Conservation (phyloP, 2,888 invertebrate species). For the Ptychoptera contaminata region DNA sequence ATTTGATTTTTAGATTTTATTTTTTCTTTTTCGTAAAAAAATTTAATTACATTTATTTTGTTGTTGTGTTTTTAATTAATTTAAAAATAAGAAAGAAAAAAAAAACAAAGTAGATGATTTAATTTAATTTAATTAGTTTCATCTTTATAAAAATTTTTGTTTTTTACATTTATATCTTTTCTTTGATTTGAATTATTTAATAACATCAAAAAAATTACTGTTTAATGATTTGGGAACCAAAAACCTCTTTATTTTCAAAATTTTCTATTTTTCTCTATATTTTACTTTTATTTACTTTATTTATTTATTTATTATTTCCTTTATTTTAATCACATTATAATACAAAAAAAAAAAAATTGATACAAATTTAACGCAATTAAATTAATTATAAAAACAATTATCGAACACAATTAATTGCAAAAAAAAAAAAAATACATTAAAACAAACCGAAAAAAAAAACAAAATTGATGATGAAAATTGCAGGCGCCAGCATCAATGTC, state of each 20-base stretch:
- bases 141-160: neutral
- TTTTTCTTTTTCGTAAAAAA: neutral
- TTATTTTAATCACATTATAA: neutral
- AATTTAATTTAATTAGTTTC: too few species aligned
- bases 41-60: neutral
- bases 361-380: neutral
- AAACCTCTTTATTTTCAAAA: too few species aligned
- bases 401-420: neutral
- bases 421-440: conserved; percentile 3
- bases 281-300: neutral
- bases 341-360: neutral
- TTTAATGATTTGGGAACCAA: neutral
- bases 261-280: neutral
- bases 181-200: neutral
- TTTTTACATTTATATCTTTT: neutral
- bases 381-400: neutral
- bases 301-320: neutral
- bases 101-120: too few species aligned
- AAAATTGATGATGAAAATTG: conserved; percentile 13
- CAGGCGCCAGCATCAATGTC: conserved; percentile 89
- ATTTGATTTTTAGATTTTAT: conserved; percentile 4
- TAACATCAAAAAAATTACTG: neutral
- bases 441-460: conserved; percentile 4
- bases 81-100: neutral
- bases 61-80: neutral